Evolutionary conservation across 2,797 vertebrate species (phyloP).

Genomic region (Anolis apletophallus): DNA sequence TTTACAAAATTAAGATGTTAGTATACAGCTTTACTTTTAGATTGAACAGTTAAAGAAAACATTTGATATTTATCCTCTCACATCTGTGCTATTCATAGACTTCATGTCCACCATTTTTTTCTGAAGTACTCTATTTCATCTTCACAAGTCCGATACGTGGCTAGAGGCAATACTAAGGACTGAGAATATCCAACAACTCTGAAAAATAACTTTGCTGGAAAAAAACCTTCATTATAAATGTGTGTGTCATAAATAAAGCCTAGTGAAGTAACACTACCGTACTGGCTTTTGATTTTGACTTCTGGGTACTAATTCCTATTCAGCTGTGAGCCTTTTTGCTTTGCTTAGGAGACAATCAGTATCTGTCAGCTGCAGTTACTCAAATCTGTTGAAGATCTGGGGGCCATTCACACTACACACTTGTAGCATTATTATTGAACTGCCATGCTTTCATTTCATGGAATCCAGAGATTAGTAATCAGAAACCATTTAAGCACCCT

Average conservation of each 20-base stretch:
- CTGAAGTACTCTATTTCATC: neutral
- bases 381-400: neutral
- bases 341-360: neutral
- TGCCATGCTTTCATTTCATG: no score
- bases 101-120: neutral
- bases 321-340: neutral
- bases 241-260: neutral
- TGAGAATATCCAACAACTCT: neutral
- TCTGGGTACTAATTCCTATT: neutral
- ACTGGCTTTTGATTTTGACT: neutral
- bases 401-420: no score
- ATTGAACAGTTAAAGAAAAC: neutral
- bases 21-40: neutral
- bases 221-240: neutral
- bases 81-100: neutral
- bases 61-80: neutral
- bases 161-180: neutral
- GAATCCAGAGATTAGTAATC: no score
- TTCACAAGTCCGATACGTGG: neutral
- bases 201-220: neutral
- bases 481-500: no score
- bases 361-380: neutral
- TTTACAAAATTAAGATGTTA: slow-evolving; percentile 17
- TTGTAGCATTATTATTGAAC: no score
- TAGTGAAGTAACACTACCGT: no score